Evolutionary conservation across 2,797 vertebrate species (phyloP).

Genomic region (Pelodytes ibericus): DNA sequence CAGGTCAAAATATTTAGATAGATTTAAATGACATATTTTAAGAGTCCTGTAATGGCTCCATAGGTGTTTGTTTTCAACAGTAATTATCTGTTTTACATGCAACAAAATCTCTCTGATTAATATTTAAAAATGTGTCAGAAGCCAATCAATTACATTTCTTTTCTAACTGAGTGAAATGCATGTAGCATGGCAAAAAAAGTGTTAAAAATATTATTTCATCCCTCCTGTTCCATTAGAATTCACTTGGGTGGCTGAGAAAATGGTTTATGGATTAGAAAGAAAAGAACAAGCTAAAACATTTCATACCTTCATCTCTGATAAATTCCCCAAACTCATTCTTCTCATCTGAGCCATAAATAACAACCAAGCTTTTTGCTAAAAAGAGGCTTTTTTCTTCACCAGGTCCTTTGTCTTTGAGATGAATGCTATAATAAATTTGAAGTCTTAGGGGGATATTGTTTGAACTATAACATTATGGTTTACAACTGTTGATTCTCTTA

Average conservation of each 20-base stretch:
- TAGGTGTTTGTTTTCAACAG: neutral
- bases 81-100: neutral
- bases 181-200: conserved; percentile 70
- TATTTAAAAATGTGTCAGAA: neutral
- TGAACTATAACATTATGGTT: conserved; percentile 84
- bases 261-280: conserved; percentile 87
- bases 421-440: conserved; percentile 85
- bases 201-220: conserved; percentile 86
- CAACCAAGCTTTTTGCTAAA: conserved; percentile 81
- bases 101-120: neutral
- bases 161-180: neutral
- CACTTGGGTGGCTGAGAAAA: conserved; percentile 86
- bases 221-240: conserved; percentile 87
- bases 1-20: neutral
- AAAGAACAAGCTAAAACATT: conserved; percentile 86
- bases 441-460: conserved; percentile 79
- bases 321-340: conserved; percentile 87
- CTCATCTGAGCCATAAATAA: conserved; percentile 86
- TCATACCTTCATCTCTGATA: conserved; percentile 86
- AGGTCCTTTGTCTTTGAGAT: conserved; percentile 83
- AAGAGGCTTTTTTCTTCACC: conserved; percentile 79
- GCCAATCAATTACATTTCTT: neutral
- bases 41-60: too few relatives aligned
- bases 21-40: too few relatives aligned
- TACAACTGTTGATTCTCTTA: conserved; percentile 84